These are phyloP conservation scores for Ardeotis arabs DNA, from an alignment of 2,113 vertebrate genomes.

Conservation along the genomic window DNA sequence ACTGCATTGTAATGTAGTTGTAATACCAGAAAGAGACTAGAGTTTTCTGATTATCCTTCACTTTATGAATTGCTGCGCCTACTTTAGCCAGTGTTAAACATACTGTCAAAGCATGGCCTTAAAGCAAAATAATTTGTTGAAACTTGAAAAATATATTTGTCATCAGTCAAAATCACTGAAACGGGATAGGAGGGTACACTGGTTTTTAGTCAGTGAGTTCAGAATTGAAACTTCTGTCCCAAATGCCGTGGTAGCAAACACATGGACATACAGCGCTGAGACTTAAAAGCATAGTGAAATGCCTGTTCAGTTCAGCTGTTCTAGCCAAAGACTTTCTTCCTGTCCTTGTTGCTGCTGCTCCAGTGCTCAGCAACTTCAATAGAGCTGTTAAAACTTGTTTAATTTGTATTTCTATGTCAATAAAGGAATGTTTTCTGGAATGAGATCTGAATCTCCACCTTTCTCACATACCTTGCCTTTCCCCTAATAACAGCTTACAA, in stretches of 20 bases:
- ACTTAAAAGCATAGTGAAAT: not conserved
- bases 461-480: not conserved
- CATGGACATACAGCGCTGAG: accelerated
- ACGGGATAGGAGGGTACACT: not conserved
- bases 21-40: not conserved
- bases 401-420: not conserved
- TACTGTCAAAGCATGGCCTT: not conserved
- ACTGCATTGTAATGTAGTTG: not conserved
- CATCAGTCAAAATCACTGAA: not conserved
- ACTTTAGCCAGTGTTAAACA: not conserved
- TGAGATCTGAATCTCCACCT: not conserved
- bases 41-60: not conserved
- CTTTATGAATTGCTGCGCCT: not conserved
- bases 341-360: not conserved
- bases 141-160: not conserved
- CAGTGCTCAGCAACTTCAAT: not conserved
- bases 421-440: not conserved
- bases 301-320: not conserved
- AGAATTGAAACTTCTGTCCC: not conserved
- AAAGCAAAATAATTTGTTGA: not conserved
- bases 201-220: not conserved
- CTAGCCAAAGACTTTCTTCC: not conserved
- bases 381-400: not conserved
- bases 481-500: not conserved
- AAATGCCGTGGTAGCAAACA: not conserved